phyloP scores from a whole-genome alignment of 2,888 invertebrate genomes.

The Ochropleura leucogaster region DNA sequence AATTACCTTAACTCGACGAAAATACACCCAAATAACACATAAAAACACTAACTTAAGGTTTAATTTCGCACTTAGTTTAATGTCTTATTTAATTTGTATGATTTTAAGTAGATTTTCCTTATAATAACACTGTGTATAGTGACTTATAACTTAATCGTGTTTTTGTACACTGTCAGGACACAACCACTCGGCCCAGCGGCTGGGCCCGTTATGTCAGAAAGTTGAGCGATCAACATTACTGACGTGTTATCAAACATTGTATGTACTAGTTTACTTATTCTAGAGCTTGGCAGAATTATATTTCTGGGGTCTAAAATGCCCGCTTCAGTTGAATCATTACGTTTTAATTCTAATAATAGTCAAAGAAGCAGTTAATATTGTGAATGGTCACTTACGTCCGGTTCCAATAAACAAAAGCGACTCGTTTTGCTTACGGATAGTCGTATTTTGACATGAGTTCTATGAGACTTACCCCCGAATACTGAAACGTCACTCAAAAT shows the following conservation, averaged over 20 bases:
- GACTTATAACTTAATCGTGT: background rate
- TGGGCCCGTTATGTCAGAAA: slow-evolving; percentile 30
- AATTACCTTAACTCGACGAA: background rate
- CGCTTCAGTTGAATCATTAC: no score
- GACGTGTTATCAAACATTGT: background rate
- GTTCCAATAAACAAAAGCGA: no score
- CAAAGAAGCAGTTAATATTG: no score
- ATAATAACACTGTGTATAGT: background rate
- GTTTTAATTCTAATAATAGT: no score
- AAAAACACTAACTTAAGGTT: background rate
- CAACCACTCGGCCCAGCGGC: slow-evolving; percentile 25
- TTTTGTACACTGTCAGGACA: slow-evolving; percentile 4
- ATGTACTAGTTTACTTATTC: background rate
- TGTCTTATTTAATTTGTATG: background rate
- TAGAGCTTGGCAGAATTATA: background rate
- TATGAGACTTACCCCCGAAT: no score
- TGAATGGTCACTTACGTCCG: no score
- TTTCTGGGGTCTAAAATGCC: no score
- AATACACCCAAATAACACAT: slow-evolving; percentile 1
- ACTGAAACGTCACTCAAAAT: no score
- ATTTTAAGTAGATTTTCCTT: slow-evolving; percentile 48
- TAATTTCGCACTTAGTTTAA: background rate
- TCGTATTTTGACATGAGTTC: no score
- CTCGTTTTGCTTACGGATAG: no score
- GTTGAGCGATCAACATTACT: background rate